Conservation (phyloP, 1,140 invertebrate species). For the Leptopilina clavipes region DNA sequence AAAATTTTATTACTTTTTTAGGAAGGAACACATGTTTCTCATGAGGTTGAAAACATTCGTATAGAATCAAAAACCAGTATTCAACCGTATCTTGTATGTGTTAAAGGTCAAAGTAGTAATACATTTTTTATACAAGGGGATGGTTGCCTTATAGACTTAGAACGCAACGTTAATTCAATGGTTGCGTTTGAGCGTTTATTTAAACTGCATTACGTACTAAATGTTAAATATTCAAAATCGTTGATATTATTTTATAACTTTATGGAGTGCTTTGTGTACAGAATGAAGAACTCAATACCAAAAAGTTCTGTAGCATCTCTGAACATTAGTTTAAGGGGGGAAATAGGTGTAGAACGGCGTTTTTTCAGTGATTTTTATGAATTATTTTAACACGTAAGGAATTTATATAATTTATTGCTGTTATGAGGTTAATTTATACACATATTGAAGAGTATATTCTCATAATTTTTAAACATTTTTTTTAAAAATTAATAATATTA, state of each 20-base stretch:
- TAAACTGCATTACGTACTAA: constrained; percentile 22
- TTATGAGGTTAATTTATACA: too few relatives aligned
- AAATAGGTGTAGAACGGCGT: too few relatives aligned
- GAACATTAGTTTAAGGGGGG: background rate
- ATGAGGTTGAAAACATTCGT: background rate
- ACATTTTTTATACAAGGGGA: constrained; percentile 30
- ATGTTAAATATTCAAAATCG: background rate
- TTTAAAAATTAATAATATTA: too few relatives aligned
- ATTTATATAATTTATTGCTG: too few relatives aligned
- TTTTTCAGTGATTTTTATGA: too few relatives aligned
- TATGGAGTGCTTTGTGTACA: constrained; percentile 23
- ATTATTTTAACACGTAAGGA: too few relatives aligned
- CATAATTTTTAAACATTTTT: too few relatives aligned
- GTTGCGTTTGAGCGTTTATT: constrained; percentile 24
- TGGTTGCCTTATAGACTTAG: background rate
- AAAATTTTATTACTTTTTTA: background rate
- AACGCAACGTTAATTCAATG: background rate
- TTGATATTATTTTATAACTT: constrained; percentile 37
- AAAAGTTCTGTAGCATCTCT: background rate
- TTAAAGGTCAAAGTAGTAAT: constrained; percentile 13
- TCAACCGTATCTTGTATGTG: constrained; percentile 20
- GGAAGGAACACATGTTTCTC: background rate
- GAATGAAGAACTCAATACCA: background rate
- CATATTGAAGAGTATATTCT: too few relatives aligned
- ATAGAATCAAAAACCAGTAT: background rate